These are phyloP conservation scores for Aplysina aerophoba DNA, from an alignment of 37 sponge, comb jelly and placozoan genomes.

Conservation along the genomic window DNA sequence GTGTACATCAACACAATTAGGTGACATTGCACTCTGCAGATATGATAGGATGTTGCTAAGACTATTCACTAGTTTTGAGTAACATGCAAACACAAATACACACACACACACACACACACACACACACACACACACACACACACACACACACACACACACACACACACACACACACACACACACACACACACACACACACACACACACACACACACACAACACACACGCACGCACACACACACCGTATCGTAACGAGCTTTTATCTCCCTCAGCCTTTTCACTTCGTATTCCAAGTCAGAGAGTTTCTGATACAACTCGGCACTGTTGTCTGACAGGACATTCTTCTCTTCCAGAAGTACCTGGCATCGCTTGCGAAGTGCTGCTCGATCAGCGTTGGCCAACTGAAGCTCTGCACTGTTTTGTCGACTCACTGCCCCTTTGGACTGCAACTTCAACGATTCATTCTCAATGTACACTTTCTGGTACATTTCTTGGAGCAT, in stretches of 20 bases:
- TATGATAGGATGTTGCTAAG: too few species aligned
- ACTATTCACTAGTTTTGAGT: too few species aligned
- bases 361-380: too few species aligned
- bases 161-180: constrained; percentile 64
- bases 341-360: not conserved
- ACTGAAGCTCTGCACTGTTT: not conserved
- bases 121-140: constrained; percentile 67
- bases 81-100: constrained; percentile 56
- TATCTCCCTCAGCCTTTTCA: constrained; percentile 1
- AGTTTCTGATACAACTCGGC: too few species aligned
- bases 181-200: constrained; percentile 61
- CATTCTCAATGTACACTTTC: not conserved
- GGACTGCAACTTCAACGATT: not conserved
- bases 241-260: not conserved
- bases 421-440: not conserved
- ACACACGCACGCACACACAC: constrained; percentile 59
- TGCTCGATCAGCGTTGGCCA: too few species aligned
- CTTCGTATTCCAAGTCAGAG: too few species aligned
- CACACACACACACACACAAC: constrained; percentile 66
- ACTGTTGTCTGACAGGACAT: not conserved
- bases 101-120: constrained; percentile 70
- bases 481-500: too few species aligned
- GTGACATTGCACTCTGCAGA: too few species aligned
- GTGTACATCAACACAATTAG: too few species aligned
- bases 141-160: constrained; percentile 66